Evolutionary conservation across 2,113 vertebrate species (phyloP).

Genomic region (Pristiophorus japonicus): DNA sequence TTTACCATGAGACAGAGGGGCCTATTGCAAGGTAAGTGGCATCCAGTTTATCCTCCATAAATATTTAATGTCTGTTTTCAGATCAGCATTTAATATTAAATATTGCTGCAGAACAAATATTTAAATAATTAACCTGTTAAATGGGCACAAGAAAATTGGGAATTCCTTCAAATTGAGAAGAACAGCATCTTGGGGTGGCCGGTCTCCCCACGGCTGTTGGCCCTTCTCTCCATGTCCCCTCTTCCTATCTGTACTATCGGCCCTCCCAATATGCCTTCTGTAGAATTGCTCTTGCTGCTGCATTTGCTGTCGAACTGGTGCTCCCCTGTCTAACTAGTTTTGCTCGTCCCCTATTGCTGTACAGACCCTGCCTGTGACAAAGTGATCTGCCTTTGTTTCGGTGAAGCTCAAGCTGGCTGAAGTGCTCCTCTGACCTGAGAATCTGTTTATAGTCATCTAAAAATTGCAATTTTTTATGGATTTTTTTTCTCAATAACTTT

Average conservation of each 20-base stretch:
- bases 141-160: background rate
- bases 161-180: background rate
- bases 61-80: background rate
- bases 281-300: background rate
- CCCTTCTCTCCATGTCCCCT: background rate
- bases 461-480: background rate
- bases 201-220: background rate
- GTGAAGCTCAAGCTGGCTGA: background rate
- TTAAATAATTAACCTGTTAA: background rate
- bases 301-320: background rate
- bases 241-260: background rate
- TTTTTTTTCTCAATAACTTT: background rate
- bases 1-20: conserved; percentile 81
- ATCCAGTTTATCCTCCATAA: background rate
- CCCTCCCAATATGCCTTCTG: background rate
- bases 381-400: background rate
- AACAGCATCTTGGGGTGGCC: background rate
- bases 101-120: background rate
- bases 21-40: conserved; percentile 73
- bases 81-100: background rate
- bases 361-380: background rate
- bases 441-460: background rate
- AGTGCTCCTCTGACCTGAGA: background rate
- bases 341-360: background rate
- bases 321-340: background rate